Percentiles rank a stretch among this genome's conserved stretches.
These are phyloP conservation scores for Tetragonisca angustula DNA, from an alignment of 2,888 invertebrate genomes.

Conservation along the genomic window DNA sequence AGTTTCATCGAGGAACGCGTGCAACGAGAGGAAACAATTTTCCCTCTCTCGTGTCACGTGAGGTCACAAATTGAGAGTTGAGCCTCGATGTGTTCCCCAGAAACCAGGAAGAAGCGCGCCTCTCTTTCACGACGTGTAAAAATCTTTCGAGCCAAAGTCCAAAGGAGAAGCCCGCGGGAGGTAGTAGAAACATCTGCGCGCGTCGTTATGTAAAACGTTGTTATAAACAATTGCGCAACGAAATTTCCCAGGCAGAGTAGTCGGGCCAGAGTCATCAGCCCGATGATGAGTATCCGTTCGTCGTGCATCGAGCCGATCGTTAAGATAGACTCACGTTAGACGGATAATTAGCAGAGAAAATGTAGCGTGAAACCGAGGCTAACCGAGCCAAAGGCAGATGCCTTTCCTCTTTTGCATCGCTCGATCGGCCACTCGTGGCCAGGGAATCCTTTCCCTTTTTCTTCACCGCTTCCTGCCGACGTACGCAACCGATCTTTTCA, in stretches of 20 bases:
- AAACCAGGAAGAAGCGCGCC: slow-evolving; percentile 12
- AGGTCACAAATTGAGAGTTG: background rate
- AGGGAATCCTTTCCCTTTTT: slow-evolving; percentile 66
- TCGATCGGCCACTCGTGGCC: slow-evolving; percentile 31
- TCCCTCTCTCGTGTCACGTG: background rate
- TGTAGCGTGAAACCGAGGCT: slow-evolving; percentile 52
- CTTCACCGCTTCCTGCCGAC: slow-evolving; percentile 54
- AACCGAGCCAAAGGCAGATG: slow-evolving; percentile 47
- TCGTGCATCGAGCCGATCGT: background rate
- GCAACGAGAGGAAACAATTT: background rate
- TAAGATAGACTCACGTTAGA: background rate
- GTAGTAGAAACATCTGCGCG: background rate
- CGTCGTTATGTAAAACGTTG: slow-evolving; percentile 3
- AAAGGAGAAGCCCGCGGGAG: background rate
- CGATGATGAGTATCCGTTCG: background rate
- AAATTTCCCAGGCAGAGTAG: background rate
- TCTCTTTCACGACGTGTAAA: background rate
- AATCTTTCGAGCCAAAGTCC: background rate
- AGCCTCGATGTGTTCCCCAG: background rate
- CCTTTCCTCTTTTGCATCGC: slow-evolving; percentile 46
- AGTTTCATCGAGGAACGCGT: background rate
- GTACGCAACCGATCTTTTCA: slow-evolving; percentile 44
- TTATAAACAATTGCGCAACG: slow-evolving; percentile 12
- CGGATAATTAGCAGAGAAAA: slow-evolving; percentile 50
- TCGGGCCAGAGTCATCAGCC: background rate